Percentiles rank a stretch among this genome's conserved stretches.
Conservation (phyloP, 2,888 invertebrate genomes). For the Incurvaria masculella region DNA sequence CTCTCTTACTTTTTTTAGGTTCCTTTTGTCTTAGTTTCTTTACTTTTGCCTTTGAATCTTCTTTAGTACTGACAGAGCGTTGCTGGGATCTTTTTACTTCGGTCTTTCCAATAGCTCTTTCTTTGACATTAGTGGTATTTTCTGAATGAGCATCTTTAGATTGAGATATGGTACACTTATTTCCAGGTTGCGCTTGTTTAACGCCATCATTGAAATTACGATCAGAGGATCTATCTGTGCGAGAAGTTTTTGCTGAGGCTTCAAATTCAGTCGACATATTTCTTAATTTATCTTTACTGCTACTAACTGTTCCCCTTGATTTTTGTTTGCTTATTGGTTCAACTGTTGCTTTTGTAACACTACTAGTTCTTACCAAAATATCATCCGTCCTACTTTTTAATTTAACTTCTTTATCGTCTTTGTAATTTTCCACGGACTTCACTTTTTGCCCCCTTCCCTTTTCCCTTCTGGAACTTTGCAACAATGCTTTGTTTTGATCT, state of each 20-base stretch:
- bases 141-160: background rate
- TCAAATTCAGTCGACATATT: no score
- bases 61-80: slow-evolving; percentile 19
- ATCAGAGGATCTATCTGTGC: no score
- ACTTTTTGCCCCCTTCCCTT: slow-evolving; percentile 3
- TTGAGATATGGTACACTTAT: background rate
- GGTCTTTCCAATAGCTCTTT: slow-evolving; percentile 10
- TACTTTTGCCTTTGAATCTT: slow-evolving; percentile 12
- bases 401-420: slow-evolving; percentile 8
- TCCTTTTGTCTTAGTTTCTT: slow-evolving; percentile 11
- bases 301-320: slow-evolving; percentile 9
- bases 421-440: slow-evolving; percentile 8
- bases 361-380: no score
- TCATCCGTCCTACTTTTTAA: slow-evolving; percentile 12
- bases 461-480: slow-evolving; percentile 10
- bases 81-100: slow-evolving; percentile 14
- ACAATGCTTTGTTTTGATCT: slow-evolving; percentile 15
- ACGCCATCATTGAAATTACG: no score
- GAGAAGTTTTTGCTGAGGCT: no score
- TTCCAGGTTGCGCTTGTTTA: slow-evolving; percentile 15
- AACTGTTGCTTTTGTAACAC: slow-evolving; percentile 7
- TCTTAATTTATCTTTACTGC: no score
- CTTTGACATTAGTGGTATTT: background rate
- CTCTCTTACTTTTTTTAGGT: slow-evolving; percentile 16
- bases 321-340: slow-evolving; percentile 9